These are phyloP conservation scores for Zaprionus davidi DNA, from an alignment of 1,140 invertebrate species.

Conservation along the genomic window DNA sequence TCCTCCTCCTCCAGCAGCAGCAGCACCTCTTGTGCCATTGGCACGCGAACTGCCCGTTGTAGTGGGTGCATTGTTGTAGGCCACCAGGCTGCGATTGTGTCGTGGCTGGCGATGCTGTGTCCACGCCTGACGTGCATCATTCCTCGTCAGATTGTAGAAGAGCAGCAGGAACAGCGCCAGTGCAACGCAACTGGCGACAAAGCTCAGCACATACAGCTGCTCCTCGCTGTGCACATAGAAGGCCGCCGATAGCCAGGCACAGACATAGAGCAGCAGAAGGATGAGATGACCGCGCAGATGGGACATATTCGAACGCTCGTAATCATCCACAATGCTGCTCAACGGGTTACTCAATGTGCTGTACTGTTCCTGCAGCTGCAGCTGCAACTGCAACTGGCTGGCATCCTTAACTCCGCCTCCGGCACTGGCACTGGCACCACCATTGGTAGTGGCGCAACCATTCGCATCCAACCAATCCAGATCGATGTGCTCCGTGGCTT, in stretches of 20 bases:
- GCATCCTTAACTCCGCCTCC: background rate
- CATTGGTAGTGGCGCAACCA: conserved; percentile 62
- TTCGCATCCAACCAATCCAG: conserved; percentile 90
- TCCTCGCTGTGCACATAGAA: conserved; percentile 84
- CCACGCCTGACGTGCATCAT: conserved; percentile 92
- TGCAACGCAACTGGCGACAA: conserved; percentile 88
- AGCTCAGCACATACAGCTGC: conserved; percentile 89
- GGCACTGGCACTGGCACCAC: background rate
- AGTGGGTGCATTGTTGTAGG: conserved; percentile 58
- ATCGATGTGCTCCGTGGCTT: conserved; percentile 92
- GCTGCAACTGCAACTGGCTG: conserved; percentile 39
- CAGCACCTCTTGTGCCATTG: background rate
- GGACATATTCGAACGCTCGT: conserved; percentile 91
- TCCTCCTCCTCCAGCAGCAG: background rate
- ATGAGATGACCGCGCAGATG: conserved; percentile 93
- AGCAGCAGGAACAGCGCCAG: conserved; percentile 93
- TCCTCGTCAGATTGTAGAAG: conserved; percentile 93
- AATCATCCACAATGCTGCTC: conserved; percentile 91
- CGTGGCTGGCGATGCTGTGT: conserved; percentile 87
- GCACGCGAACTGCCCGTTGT: conserved; percentile 18
- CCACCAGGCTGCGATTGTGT: conserved; percentile 76
- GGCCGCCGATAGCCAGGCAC: conserved; percentile 90
- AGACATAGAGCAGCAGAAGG: conserved; percentile 90
- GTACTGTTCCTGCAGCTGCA: conserved; percentile 68
- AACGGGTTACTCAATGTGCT: conserved; percentile 86